These are phyloP conservation scores for Myotis yumanensis DNA, from an alignment of 2,113 vertebrate genomes.

Conservation along the genomic window DNA sequence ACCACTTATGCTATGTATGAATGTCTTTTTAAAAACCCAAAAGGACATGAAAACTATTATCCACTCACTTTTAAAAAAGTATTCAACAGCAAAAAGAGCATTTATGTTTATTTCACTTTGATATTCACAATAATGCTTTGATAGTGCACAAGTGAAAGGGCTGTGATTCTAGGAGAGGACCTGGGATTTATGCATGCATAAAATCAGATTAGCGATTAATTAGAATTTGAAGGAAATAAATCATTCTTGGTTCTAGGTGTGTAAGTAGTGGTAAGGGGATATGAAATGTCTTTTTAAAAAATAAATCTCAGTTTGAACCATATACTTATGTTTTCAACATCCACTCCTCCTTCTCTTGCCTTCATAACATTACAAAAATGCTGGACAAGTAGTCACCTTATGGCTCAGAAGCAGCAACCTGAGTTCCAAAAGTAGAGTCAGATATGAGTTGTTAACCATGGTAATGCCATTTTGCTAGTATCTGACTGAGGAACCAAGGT, in stretches of 20 bases:
- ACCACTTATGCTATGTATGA: neutral
- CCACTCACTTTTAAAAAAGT: neutral
- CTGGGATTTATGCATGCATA: neutral
- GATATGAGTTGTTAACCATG: neutral
- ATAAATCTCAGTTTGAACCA: neutral
- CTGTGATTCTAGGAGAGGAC: neutral
- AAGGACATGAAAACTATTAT: neutral
- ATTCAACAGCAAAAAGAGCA: neutral
- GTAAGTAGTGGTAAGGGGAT: too few relatives aligned
- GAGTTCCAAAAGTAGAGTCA: neutral
- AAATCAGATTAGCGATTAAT: too few relatives aligned
- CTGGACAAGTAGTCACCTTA: neutral
- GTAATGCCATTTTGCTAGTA: neutral
- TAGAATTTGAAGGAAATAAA: neutral
- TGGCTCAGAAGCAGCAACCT: neutral
- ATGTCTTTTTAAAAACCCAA: neutral
- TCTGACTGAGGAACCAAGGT: neutral
- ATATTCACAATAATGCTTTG: neutral
- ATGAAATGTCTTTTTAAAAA: neutral
- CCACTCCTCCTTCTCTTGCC: neutral
- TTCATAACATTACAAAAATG: neutral
- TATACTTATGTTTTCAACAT: neutral
- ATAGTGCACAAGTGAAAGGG: neutral
- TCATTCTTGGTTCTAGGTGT: neutral
- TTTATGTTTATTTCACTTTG: neutral